Conservation (phyloP, 64 coral and sea anemone species). For the Trachythela sp. region DNA sequence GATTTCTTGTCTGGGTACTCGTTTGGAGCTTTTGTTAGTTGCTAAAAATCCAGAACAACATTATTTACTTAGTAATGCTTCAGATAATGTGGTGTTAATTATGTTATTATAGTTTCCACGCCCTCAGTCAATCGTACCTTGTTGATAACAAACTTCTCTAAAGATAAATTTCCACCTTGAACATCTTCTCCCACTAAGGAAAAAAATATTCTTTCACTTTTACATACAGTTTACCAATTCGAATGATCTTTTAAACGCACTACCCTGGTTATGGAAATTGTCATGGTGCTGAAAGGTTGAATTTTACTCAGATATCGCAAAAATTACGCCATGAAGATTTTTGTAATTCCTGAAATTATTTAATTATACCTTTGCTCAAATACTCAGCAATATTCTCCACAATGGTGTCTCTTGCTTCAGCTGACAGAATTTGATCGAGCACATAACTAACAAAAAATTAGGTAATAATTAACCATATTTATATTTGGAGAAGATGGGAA, state of each 20-base stretch:
- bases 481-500: too few relatives aligned
- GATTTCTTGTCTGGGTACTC: conserved; percentile 99
- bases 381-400: conserved; percentile 94
- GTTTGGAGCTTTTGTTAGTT: conserved; percentile 93
- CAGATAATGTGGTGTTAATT: too few relatives aligned
- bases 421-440: conserved; percentile 84
- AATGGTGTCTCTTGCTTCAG: conserved; percentile 74
- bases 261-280: too few relatives aligned
- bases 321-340: too few relatives aligned
- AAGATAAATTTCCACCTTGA: conserved; percentile 56
- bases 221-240: neutral
- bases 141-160: conserved; percentile 87
- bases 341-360: too few relatives aligned
- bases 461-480: neutral
- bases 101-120: too few relatives aligned
- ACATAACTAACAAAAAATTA: conserved; percentile 58
- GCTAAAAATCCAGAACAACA: conserved; percentile 41
- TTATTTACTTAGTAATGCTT: neutral
- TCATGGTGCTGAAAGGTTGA: too few relatives aligned
- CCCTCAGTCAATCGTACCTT: conserved; percentile 51
- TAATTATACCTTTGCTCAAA: conserved; percentile 61
- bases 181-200: conserved; percentile 81
- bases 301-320: too few relatives aligned
- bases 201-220: neutral
- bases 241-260: neutral